These are phyloP conservation scores for Calliphora vomitoria DNA, from an alignment of 2,888 invertebrate species.

Conservation along the genomic window DNA sequence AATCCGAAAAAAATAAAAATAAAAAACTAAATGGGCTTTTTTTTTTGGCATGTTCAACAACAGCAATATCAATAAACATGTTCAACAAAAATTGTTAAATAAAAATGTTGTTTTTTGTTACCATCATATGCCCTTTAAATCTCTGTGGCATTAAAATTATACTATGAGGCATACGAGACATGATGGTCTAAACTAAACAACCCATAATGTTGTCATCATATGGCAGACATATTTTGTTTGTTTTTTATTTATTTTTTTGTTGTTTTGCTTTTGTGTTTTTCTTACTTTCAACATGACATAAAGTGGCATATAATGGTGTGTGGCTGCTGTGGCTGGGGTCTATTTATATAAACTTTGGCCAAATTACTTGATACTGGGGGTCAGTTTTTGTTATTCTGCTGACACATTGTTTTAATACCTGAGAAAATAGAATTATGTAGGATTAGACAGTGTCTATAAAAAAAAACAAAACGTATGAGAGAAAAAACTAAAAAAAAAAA, in stretches of 20 bases:
- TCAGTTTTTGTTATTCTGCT: slow-evolving; percentile 7
- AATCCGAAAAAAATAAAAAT: neutral
- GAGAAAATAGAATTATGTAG: slow-evolving; percentile 1
- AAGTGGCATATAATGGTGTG: neutral
- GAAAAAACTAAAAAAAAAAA: neutral
- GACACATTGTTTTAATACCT: slow-evolving; percentile 35
- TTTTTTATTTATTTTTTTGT: neutral
- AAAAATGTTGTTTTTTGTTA: neutral
- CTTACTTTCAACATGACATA: slow-evolving; percentile 12
- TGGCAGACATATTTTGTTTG: neutral
- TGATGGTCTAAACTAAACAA: neutral
- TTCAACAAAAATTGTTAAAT: neutral
- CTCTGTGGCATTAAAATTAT: slow-evolving; percentile 28
- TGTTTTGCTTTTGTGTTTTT: neutral
- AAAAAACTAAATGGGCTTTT: neutral
- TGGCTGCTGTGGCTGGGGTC: neutral
- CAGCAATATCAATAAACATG: neutral
- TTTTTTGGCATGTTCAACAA: neutral
- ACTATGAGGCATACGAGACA: neutral
- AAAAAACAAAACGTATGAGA: neutral
- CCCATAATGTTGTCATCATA: slow-evolving; percentile 27
- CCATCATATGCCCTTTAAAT: neutral
- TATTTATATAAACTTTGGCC: slow-evolving; percentile 5
- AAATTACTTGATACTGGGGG: neutral
- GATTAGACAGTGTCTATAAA: neutral